These are phyloP conservation scores for Orthosia incerta DNA, from an alignment of 2,888 invertebrate genomes.

Conservation along the genomic window DNA sequence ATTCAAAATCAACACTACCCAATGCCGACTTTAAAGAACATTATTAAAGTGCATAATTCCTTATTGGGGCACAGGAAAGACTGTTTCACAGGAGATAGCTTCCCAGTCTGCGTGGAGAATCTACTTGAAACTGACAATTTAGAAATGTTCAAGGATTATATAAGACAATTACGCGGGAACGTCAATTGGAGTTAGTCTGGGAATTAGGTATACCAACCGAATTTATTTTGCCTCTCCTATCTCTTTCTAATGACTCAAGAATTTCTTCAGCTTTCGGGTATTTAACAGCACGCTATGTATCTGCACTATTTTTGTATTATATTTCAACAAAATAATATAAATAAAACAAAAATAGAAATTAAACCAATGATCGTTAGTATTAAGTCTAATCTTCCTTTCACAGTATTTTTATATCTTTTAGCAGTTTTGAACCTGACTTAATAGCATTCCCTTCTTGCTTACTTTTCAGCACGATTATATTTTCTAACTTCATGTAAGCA, in stretches of 20 bases:
- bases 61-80: slow-evolving; percentile 94
- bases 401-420: slow-evolving; percentile 32
- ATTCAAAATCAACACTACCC: slow-evolving; percentile 30
- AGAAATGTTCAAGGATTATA: slow-evolving; percentile 95
- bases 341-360: not conserved
- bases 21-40: slow-evolving; percentile 50
- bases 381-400: slow-evolving; percentile 33
- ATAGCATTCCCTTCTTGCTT: slow-evolving; percentile 54
- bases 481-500: slow-evolving; percentile 7
- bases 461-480: slow-evolving; percentile 33
- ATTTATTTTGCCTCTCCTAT: slow-evolving; percentile 73
- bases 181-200: slow-evolving; percentile 92
- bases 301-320: slow-evolving; percentile 46
- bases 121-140: slow-evolving; percentile 96
- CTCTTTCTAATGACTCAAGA: slow-evolving; percentile 63
- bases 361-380: slow-evolving; percentile 54
- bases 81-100: slow-evolving; percentile 97
- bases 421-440: slow-evolving; percentile 37
- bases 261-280: slow-evolving; percentile 68
- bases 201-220: slow-evolving; percentile 86
- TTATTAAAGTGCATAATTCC: slow-evolving; percentile 74
- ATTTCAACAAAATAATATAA: slow-evolving; percentile 29
- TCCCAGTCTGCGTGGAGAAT: slow-evolving; percentile 97
- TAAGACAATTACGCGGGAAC: slow-evolving; percentile 97
- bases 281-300: slow-evolving; percentile 73